Percentiles rank a stretch among this genome's conserved stretches.
These are phyloP conservation scores for Cephalopholis sonnerati DNA, from an alignment of 2,113 vertebrate genomes.

Conservation along the genomic window DNA sequence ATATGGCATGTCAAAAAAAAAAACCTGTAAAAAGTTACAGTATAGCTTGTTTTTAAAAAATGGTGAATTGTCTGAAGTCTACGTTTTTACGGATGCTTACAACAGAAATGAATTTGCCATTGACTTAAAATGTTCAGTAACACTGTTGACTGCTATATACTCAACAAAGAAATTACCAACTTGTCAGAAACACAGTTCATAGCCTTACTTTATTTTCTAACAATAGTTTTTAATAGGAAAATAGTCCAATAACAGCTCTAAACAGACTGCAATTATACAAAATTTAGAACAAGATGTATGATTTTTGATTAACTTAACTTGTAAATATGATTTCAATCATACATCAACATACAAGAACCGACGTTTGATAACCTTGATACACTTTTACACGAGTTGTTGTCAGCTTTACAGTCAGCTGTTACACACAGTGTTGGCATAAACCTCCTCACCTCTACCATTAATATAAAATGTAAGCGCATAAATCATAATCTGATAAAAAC, in stretches of 20 bases:
- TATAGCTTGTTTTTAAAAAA: too few relatives aligned
- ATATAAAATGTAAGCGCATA: not conserved
- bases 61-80: too few relatives aligned
- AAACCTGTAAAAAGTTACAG: too few relatives aligned
- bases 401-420: not conserved
- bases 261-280: not conserved
- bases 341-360: too few relatives aligned
- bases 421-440: not conserved
- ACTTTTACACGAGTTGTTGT: not conserved
- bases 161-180: not conserved
- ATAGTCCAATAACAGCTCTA: not conserved
- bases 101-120: too few relatives aligned
- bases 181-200: not conserved
- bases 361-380: not conserved
- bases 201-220: not conserved
- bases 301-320: too few relatives aligned
- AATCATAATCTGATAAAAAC: not conserved
- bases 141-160: not conserved
- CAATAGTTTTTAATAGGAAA: not conserved
- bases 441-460: not conserved
- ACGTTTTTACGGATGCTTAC: too few relatives aligned
- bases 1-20: too few relatives aligned
- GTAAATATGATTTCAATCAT: too few relatives aligned
- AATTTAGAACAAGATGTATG: too few relatives aligned
- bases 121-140: not conserved